Base-by-base conservation (phyloP, 2,888 invertebrate genomes). In the Drosophila lacicola region DNA sequence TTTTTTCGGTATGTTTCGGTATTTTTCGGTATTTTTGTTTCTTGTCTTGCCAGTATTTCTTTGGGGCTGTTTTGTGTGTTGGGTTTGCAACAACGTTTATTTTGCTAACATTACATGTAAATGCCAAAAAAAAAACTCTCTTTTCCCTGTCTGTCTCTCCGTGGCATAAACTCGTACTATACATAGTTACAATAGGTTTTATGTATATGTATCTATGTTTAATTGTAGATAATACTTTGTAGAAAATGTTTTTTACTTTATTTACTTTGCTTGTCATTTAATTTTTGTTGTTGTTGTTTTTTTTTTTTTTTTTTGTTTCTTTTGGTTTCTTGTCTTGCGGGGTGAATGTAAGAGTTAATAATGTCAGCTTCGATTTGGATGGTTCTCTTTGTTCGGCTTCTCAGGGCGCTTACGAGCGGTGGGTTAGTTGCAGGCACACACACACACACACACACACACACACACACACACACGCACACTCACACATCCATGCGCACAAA, bases 321-420 rank as follows among this genome's bases (percentile, higher is more conserved):
- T 45, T 64, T 58, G 44, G 58, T 49, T 39, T 60, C 62, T 36
- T 58, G 82, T 71, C 73, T 70, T 66, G 82, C 88, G 75, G 88
- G 85, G 88, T 89, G 85, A 85, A 85, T 85, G 89, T 89, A 85
- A 85, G 82, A 85, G 85, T 75, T 77, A 89, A 88, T 54, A 85
- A 89, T 89, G 88, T 89, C 67, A 88, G 80, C 82, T 71, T 74
- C 84, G 87, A 87, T 81, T 80, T 89, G 75, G 76, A 70, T 80
- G 47, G 37, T 53, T 66, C 37, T 39, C 13, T 69, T 50, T 47
- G 44, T 63, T 42, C 29, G 53, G 53, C 41, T 53, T 53, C 10
- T 51, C 55, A 46, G 44, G 21, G 37, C 14, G 37, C 41, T 66
- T 62, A 47, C 19, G 36, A 34, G 49, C 14, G 55, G 55, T 55